Conservation (phyloP, 2,888 invertebrate species). For the Ceriagrion tenellum region DNA sequence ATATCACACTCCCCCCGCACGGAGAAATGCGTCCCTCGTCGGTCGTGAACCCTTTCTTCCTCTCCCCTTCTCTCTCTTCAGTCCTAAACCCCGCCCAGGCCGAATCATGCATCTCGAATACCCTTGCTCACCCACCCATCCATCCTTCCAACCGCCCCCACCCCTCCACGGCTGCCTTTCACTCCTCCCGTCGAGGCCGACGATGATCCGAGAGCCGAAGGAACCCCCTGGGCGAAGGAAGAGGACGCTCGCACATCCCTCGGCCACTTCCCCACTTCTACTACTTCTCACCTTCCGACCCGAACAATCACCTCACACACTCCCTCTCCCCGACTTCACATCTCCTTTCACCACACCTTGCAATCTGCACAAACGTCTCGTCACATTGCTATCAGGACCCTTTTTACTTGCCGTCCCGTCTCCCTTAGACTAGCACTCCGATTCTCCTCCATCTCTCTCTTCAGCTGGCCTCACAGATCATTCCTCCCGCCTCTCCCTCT, state of each 20-base stretch:
- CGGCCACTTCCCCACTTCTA: not conserved
- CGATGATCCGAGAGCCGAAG: not conserved
- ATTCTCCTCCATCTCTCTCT: no score
- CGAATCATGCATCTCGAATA: slow-evolving; percentile 50
- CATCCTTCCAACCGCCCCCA: not conserved
- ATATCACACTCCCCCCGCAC: not conserved
- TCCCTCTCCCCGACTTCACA: not conserved
- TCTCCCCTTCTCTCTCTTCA: not conserved
- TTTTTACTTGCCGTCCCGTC: not conserved
- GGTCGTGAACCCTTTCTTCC: not conserved
- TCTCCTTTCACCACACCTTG: not conserved
- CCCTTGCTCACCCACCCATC: slow-evolving; percentile 29
- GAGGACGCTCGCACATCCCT: not conserved
- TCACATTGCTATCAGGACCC: not conserved
- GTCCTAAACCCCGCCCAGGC: slow-evolving; percentile 22
- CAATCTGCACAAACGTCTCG: not conserved
- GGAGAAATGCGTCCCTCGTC: not conserved
- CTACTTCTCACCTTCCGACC: not conserved
- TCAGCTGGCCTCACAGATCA: not conserved
- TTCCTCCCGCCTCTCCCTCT: not conserved
- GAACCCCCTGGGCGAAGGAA: not conserved
- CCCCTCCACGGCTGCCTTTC: not conserved
- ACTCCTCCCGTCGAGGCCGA: not conserved
- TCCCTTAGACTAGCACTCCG: no score
- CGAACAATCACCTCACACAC: not conserved